These are phyloP conservation scores for Ammodytes dubius DNA, from an alignment of 2,113 vertebrate species.

Conservation along the genomic window DNA sequence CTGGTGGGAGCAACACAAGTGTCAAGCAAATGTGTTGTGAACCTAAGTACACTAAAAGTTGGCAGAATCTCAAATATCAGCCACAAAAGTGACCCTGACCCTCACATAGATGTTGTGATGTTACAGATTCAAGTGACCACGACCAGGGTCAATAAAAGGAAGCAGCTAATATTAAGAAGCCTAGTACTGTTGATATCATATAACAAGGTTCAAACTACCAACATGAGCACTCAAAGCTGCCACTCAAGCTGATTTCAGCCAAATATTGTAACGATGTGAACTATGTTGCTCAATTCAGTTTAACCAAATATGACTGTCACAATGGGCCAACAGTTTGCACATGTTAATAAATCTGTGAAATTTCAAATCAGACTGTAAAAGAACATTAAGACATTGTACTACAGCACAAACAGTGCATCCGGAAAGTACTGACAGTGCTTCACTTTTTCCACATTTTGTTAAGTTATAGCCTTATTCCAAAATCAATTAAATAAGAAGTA, in stretches of 20 bases:
- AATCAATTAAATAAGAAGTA: no score
- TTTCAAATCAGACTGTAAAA: no score
- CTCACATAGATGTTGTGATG: not conserved
- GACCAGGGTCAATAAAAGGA: not conserved
- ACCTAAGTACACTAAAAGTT: not conserved
- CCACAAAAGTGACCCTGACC: not conserved
- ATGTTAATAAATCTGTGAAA: no score
- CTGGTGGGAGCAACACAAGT: not conserved
- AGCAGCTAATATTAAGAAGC: not conserved
- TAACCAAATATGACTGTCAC: no score
- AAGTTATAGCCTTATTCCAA: no score
- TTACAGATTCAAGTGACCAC: no score
- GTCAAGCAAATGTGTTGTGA: not conserved
- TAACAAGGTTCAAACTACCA: not conserved
- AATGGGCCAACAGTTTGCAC: no score
- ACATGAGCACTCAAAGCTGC: not conserved
- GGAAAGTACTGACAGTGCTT: no score
- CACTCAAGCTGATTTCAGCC: not conserved
- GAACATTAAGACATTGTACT: not conserved
- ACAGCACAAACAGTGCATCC: not conserved
- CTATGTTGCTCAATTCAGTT: no score
- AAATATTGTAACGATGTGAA: no score
- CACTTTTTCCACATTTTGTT: no score
- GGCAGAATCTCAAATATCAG: not conserved
- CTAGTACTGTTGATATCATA: not conserved